Evolutionary conservation across 1,140 invertebrate genomes (phyloP), one percentile per base, ranked within the genome.

Genomic region (Meloidogyne chitwoodi): DNA sequence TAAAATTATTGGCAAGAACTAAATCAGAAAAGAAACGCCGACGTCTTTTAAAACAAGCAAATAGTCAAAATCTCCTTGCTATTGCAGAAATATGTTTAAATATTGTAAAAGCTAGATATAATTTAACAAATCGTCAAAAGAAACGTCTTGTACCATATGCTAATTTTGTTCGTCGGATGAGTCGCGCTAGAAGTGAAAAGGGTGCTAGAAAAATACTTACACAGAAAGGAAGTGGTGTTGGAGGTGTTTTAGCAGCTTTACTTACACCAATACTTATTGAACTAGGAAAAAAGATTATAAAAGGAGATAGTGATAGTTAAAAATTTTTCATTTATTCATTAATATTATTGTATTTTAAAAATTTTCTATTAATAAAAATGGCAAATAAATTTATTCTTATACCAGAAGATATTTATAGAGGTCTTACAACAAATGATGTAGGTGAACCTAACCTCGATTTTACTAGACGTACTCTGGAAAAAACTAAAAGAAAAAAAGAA

Each of bases 351-450:
- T n/a, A 22, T 67, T 41, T 19, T 68, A 29, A 41, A n/a, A 24
- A 38, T 6, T 8, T 73, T 29, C 11, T 27, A 24, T 10, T n/a
- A n/a, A n/a, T 12, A n/a, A 2, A 24, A 14, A 24, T 74, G 48
- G 70, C 73, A 0, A 70, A 63, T 31, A 69, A 74, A 27, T 31
- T 76, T 48, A 22, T 76, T 8, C 69, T 76, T 27, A 44, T 76
- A 5, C 75, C 75, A n/a, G n/a, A n/a, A n/a, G n/a, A n/a, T n/a
- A n/a, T n/a, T n/a, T n/a, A n/a, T n/a, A n/a, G n/a, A n/a, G n/a
- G 70, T 16, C 16, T 76, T 12, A 76, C 38, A 1, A 3, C 29
- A 8, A 44, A 38, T 12, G 19, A 31, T 26, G 29, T 41, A n/a
- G 71, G 65, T 41, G 44, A 61, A 29, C 31, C 41, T 8, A 72